Base-by-base conservation (phyloP, 2,797 vertebrate species). In the Phaenicophaeus curvirostris region DNA sequence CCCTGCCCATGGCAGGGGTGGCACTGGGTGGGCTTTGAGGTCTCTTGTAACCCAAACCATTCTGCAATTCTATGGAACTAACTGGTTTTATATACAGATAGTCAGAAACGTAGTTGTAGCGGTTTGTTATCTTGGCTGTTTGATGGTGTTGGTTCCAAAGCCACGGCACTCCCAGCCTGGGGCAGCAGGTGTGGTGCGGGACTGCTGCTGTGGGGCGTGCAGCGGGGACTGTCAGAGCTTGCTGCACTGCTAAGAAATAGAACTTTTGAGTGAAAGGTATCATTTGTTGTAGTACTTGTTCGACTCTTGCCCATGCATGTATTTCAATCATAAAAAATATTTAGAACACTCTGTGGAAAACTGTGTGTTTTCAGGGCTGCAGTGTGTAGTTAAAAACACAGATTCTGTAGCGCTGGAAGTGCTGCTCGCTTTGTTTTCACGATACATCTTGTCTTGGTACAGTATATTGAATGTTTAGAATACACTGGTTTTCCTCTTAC, bases 201-300 rank as follows among this genome's bases (percentile, higher is more conserved):
- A 15, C 50, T 41, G 17, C 27, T 0, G 1, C 17, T 42, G 31
- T 37, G 30, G 5, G 6, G 21, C 2, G 0, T 4, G 30, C 5
- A 27, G 24, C 7, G 10, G 19, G 6, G 31, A 17, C 21, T n/a
- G 50, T 25, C 44, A 53, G 37, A 25, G 46, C 15, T 30, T 35
- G 31, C 25, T n/a, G 11, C 18, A 30, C 59, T 61, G 4, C 15
- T 21, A 30, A 50, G 58, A 84, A 69, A n/a, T 31, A 16, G n/a
- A 66, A 21, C 37, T 71, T 35, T 58, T 66, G n/a, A 53, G 30
- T 31, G 4, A 48, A 61, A 44, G 21, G 25, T 50, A 15, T 25
- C 21, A 17, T 62, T 46, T 66, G 9, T 57, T 89, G 28, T 15
- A 41, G 27, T 17, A 20, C 28, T 21, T 28, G 41, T 16, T 20